Evolutionary conservation across 2,888 invertebrate species (phyloP), one percentile per base, ranked within the genome.

Genomic region (Colletes collaris): DNA sequence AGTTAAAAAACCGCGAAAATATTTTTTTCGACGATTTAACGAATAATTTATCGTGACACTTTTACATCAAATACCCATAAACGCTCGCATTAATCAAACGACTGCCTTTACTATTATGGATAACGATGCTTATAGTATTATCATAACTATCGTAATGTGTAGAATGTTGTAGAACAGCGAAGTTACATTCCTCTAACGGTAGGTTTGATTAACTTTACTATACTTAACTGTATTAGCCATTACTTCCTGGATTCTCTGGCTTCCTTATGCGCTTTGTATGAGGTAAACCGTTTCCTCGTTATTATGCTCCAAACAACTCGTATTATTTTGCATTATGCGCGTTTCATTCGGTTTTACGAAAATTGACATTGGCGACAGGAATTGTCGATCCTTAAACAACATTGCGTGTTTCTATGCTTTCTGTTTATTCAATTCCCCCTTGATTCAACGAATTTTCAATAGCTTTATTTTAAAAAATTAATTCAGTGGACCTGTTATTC

Each of bases 191-290:
- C 66, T 63, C 66, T 79, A 79, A 79, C 79, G 79, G 79, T 79
- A 79, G 67, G 58, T 79, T 72, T 66, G 79, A 79, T 79, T 79
- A 77, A 79, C 79, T 72, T 72, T 72, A 35, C 58, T 70, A 65
- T 78, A 46, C 27, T 62, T 62, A 78, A 79, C 79, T 79, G 79
- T 79, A 79, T 72, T 78, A 63, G 62, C 53, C 53, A 72, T 79
- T 79, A 79, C 72, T 79, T 79, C 79, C 72, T 67, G 66, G 58
- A 79, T 79, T 56, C 79, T 67, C 63, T 7, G 58, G 55, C 72
- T 79, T 78, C 71, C 66, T 71, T 66, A 56, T 67, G 60, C 49
- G 66, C 79, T 79, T 70, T 66, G 59, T 63, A 72, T 37, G 55
- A 46, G 79, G 49, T 27, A 71, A 67, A 79, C 69, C 63, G 67